Evolutionary conservation across 1,140 invertebrate genomes (phyloP).

Genomic region (Hycleus phaleratus): DNA sequence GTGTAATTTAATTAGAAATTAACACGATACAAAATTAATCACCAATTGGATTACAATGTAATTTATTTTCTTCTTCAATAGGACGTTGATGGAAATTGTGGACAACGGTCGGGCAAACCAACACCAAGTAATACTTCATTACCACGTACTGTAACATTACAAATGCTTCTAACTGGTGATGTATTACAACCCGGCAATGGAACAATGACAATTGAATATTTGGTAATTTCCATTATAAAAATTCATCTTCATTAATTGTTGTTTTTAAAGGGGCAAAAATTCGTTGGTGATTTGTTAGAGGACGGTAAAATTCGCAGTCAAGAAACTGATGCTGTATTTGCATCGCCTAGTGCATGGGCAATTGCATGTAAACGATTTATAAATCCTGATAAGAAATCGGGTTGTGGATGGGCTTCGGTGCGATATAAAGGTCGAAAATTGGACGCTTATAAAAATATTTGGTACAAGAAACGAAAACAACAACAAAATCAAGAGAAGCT

Average conservation of each 20-base stretch:
- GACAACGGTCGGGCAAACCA: constrained; percentile 40
- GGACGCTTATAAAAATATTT: constrained; percentile 78
- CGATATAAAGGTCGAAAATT: constrained; percentile 79
- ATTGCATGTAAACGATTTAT: constrained; percentile 85
- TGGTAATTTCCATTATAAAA: constrained; percentile 47
- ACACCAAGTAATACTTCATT: constrained; percentile 38
- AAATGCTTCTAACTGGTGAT: constrained; percentile 72
- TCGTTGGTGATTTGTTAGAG: constrained; percentile 74
- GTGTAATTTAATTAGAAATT: no score
- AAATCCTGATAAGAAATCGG: constrained; percentile 85
- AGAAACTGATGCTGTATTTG: constrained; percentile 79
- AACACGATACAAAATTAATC: no score
- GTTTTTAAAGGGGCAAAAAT: constrained; percentile 67
- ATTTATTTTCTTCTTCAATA: constrained; percentile 16
- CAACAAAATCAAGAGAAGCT: constrained; percentile 26
- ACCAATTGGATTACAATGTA: no score
- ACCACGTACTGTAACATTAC: constrained; percentile 72
- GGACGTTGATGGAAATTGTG: constrained; percentile 47
- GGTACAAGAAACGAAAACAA: constrained; percentile 65
- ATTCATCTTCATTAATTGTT: constrained; percentile 14
- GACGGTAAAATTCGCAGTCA: constrained; percentile 85
- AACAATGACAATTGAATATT: constrained; percentile 79
- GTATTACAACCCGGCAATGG: constrained; percentile 73
- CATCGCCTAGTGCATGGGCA: constrained; percentile 87
- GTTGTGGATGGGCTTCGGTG: constrained; percentile 83